A percentile compares a stretch with the other conserved stretches of the same genome.
Evolutionary conservation across 2,888 invertebrate species (phyloP).

Genomic region (Plutella xylostella): DNA sequence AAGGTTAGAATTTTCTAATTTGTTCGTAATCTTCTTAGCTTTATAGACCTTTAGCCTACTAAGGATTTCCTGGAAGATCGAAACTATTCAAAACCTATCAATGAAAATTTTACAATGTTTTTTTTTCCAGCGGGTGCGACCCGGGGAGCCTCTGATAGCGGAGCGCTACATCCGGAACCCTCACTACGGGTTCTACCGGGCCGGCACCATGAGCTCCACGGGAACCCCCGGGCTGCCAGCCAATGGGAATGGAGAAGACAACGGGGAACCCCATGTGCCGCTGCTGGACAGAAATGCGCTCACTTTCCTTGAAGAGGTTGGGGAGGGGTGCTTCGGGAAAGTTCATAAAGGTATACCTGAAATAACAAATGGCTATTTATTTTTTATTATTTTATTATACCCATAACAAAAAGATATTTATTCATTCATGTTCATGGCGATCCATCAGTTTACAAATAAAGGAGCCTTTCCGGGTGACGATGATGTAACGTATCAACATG

Average conservation of each 20-base stretch:
- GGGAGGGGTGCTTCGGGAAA: slow-evolving; percentile 90
- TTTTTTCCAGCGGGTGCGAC: slow-evolving; percentile 59
- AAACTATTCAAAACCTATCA: background rate
- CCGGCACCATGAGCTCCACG: slow-evolving; percentile 29
- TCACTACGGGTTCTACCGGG: slow-evolving; percentile 73
- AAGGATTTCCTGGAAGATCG: too few relatives aligned
- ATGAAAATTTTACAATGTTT: background rate
- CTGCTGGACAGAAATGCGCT: slow-evolving; percentile 75
- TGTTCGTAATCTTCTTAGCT: too few relatives aligned
- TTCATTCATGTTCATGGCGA: too few relatives aligned
- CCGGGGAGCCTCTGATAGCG: slow-evolving; percentile 74
- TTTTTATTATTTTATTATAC: background rate
- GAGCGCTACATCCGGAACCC: slow-evolving; percentile 83
- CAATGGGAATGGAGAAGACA: slow-evolving; percentile 33
- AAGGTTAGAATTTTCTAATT: too few relatives aligned
- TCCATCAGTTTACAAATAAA: too few relatives aligned
- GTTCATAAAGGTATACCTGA: slow-evolving; percentile 86
- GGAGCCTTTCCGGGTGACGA: too few relatives aligned
- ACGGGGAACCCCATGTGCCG: slow-evolving; percentile 60
- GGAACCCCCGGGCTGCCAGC: slow-evolving; percentile 18
- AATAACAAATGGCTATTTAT: too few relatives aligned
- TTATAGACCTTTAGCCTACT: too few relatives aligned
- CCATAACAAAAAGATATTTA: too few relatives aligned
- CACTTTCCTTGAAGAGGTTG: slow-evolving; percentile 80
- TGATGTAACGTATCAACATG: too few relatives aligned